These are phyloP conservation scores for Drosophila bunnanda DNA, from an alignment of 2,888 invertebrate genomes.

Conservation along the genomic window DNA sequence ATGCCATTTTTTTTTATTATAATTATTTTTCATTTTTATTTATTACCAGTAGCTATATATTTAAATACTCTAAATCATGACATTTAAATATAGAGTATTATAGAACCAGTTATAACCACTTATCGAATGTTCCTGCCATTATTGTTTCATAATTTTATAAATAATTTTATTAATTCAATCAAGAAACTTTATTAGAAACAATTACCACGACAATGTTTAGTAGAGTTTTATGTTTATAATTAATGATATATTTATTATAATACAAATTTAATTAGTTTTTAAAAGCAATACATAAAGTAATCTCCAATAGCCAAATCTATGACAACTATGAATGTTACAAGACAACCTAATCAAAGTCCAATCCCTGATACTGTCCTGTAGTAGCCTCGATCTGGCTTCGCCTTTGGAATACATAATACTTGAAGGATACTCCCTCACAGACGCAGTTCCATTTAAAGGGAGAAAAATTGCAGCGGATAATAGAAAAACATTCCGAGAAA, in stretches of 20 bases:
- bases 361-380: not conserved
- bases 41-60: no score
- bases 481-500: conserved; percentile 43
- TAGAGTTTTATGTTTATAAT: not conserved
- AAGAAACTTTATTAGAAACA: no score
- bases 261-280: not conserved
- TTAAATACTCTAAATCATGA: no score
- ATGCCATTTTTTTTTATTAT: no score
- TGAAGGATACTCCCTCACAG: conserved; percentile 15
- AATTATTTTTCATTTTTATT: no score
- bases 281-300: not conserved
- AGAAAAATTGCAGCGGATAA: conserved; percentile 36
- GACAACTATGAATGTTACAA: not conserved
- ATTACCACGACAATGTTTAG: not conserved
- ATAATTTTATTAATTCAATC: no score
- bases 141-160: no score
- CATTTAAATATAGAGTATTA: no score
- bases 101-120: no score
- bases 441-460: conserved; percentile 8
- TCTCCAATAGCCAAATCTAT: not conserved
- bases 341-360: not conserved
- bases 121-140: no score
- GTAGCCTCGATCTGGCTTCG: conserved; percentile 8
- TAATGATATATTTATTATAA: not conserved
- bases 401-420: conserved; percentile 7